Evolutionary conservation across 53 echinoderm and acorn worm genomes (phyloP).

Genomic region (Paracentrotus lividus): DNA sequence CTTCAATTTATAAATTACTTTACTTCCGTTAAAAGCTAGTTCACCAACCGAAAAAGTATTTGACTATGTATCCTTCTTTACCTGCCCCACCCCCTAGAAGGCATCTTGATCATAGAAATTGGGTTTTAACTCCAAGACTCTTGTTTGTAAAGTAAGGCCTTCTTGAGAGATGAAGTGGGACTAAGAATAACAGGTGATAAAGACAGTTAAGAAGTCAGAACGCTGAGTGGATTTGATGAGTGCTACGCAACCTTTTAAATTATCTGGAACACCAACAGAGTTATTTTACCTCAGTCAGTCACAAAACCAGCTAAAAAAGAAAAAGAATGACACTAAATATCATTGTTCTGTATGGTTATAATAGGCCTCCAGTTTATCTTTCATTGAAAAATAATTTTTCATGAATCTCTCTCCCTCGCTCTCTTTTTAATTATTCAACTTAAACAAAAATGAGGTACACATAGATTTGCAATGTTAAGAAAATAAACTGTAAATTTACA

Average conservation of each 20-base stretch:
- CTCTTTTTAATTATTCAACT: no score
- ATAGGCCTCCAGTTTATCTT: no score
- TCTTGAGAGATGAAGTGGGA: conserved; percentile 24
- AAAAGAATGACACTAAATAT: no score
- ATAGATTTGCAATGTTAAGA: no score
- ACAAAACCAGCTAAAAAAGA: no score
- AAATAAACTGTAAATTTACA: no score
- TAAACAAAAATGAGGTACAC: no score
- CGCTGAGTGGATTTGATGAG: conserved; percentile 6
- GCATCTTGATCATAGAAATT: not conserved
- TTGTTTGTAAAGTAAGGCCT: conserved; percentile 8
- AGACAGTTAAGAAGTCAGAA: not conserved
- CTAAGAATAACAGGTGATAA: not conserved
- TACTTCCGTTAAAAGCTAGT: not conserved
- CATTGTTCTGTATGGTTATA: no score
- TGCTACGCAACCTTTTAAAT: not conserved
- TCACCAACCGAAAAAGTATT: not conserved
- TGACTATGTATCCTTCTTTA: not conserved
- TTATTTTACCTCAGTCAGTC: no score
- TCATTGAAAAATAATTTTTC: no score
- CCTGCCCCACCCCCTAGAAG: not conserved
- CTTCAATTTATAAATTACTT: not conserved
- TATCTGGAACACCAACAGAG: not conserved
- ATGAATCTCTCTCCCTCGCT: no score
- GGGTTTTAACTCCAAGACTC: not conserved